phyloP scores from a whole-genome alignment of 2,888 invertebrate species.

The Tetropium fuscum region DNA sequence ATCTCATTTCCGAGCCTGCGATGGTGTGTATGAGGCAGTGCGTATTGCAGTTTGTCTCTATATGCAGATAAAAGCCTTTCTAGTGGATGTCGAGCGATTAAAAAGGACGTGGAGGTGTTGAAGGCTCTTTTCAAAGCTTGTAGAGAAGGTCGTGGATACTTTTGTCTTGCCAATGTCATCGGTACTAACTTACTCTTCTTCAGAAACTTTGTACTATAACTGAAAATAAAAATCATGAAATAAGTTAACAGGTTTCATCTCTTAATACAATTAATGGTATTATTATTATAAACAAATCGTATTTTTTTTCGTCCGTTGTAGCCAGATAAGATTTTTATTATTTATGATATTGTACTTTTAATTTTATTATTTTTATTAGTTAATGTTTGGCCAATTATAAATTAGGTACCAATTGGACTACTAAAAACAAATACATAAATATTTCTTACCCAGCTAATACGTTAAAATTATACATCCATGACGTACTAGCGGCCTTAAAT shows the following conservation, averaged over 20 bases:
- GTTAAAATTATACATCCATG: constrained; percentile 94
- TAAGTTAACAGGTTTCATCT: too few species aligned
- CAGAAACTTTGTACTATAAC: constrained; percentile 80
- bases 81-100: constrained; percentile 86
- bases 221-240: constrained; percentile 49
- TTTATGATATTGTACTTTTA: too few species aligned
- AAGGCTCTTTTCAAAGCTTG: constrained; percentile 79
- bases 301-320: too few species aligned
- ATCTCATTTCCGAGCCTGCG: constrained; percentile 84
- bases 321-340: too few species aligned
- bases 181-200: constrained; percentile 84
- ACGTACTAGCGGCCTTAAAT: constrained; percentile 88
- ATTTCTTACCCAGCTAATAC: constrained; percentile 77
- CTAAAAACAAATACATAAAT: neutral
- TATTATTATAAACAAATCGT: too few species aligned
- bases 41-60: constrained; percentile 86
- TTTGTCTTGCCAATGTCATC: constrained; percentile 81
- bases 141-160: constrained; percentile 81
- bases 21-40: constrained; percentile 85
- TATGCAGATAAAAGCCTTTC: constrained; percentile 86
- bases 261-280: too few species aligned
- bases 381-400: too few species aligned
- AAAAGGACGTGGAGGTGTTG: constrained; percentile 78
- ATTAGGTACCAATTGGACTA: too few species aligned
- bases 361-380: too few species aligned